Conservation (phyloP, 2,888 invertebrate species). For the Panzeria rudis region DNA sequence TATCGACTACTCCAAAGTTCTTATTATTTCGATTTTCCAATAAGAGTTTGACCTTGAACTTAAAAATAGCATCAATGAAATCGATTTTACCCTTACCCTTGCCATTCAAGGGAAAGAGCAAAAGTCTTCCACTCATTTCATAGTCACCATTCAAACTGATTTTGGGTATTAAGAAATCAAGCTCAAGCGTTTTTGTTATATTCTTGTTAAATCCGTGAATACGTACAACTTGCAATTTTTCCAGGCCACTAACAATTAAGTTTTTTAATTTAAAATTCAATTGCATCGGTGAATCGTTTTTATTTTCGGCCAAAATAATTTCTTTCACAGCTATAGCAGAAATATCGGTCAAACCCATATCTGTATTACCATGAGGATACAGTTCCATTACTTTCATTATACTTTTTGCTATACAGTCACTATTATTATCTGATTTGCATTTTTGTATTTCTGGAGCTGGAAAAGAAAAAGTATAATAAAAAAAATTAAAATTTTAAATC, state of each 20-base stretch:
- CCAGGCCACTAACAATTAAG: slow-evolving; percentile 74
- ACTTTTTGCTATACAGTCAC: slow-evolving; percentile 74
- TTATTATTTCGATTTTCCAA: slow-evolving; percentile 66
- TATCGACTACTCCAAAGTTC: slow-evolving; percentile 70
- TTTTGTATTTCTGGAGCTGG: slow-evolving; percentile 75
- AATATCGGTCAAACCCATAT: slow-evolving; percentile 75
- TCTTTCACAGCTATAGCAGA: slow-evolving; percentile 74
- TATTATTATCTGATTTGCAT: slow-evolving; percentile 75
- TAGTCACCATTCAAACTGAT: slow-evolving; percentile 78
- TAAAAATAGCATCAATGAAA: slow-evolving; percentile 74
- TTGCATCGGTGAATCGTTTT: slow-evolving; percentile 71
- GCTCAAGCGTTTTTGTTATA: slow-evolving; percentile 74
- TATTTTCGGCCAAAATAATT: slow-evolving; percentile 73
- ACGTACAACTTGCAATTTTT: slow-evolving; percentile 71
- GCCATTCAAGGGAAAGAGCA: slow-evolving; percentile 81
- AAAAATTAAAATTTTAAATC: not conserved
- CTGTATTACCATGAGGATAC: slow-evolving; percentile 76
- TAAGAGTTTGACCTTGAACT: slow-evolving; percentile 72
- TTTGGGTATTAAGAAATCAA: slow-evolving; percentile 73
- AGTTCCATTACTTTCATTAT: slow-evolving; percentile 74
- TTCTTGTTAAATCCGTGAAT: slow-evolving; percentile 77
- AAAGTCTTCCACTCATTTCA: slow-evolving; percentile 80
- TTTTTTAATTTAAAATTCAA: slow-evolving; percentile 75
- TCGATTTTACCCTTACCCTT: slow-evolving; percentile 77
- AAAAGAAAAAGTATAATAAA: not conserved